Percentiles rank a stretch among this genome's conserved stretches.
Conservation (phyloP, 2,113 vertebrate genomes). For the Sialia sialis region DNA sequence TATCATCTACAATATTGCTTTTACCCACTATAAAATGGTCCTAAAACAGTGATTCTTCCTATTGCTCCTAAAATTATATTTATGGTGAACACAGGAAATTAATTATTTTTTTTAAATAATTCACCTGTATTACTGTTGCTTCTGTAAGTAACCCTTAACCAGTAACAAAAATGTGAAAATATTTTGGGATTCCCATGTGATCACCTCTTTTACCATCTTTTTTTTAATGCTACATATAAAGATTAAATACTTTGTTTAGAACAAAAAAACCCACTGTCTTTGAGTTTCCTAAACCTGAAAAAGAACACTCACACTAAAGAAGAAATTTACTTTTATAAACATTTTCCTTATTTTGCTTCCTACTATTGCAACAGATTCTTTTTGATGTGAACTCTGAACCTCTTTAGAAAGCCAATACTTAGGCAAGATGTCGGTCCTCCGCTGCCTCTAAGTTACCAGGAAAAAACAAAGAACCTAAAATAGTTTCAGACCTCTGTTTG, state of each 20-base stretch:
- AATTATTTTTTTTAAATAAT: not conserved
- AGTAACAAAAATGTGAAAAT: not conserved
- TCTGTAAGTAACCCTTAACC: not conserved
- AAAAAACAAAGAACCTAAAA: not conserved
- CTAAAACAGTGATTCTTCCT: not conserved
- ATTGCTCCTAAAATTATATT: not conserved
- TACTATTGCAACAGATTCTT: not conserved
- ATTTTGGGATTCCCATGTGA: not conserved
- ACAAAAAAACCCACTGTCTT: not conserved
- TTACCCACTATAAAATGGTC: not conserved
- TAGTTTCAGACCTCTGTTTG: not conserved
- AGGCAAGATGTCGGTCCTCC: not conserved
- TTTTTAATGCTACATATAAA: not conserved
- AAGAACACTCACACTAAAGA: not conserved
- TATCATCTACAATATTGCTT: not conserved
- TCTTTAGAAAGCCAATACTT: not conserved
- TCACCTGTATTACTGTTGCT: not conserved
- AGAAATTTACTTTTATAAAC: not conserved
- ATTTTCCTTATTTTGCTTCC: not conserved
- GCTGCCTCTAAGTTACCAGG: not conserved
- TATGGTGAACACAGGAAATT: not conserved
- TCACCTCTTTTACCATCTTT: not conserved
- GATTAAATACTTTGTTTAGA: not conserved
- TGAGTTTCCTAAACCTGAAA: not conserved
- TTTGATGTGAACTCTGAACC: not conserved